phyloP scores from a whole-genome alignment of 1,140 invertebrate species.

The Diachasmimorpha longicaudata region DNA sequence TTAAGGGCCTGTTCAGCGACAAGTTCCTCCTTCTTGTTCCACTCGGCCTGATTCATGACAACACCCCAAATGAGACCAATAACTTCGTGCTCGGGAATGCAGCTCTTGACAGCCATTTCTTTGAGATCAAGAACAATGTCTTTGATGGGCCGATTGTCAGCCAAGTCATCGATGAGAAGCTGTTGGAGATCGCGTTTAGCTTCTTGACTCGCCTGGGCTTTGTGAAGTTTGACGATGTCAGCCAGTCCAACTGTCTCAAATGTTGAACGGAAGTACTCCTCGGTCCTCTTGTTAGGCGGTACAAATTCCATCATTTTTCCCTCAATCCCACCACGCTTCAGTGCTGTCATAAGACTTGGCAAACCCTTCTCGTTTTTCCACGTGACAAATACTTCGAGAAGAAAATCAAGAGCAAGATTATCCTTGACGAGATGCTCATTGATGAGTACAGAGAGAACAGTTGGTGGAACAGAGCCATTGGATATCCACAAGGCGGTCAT shows the following conservation, averaged over 20 bases:
- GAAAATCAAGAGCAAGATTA: constrained; percentile 90
- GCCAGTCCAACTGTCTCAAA: constrained; percentile 86
- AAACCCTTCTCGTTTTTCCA: constrained; percentile 92
- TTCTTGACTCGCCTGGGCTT: constrained; percentile 86
- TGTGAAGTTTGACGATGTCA: constrained; percentile 89
- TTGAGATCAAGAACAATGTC: constrained; percentile 84
- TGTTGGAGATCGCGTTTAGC: constrained; percentile 82
- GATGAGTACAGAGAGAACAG: constrained; percentile 81
- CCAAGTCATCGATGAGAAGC: constrained; percentile 79
- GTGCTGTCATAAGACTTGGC: constrained; percentile 80
- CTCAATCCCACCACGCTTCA: constrained; percentile 91
- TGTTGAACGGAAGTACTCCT: constrained; percentile 83
- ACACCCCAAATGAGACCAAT: constrained; percentile 88
- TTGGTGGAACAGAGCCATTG: constrained; percentile 86
- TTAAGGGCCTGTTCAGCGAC: constrained; percentile 93
- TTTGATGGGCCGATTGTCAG: constrained; percentile 79
- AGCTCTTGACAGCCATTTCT: constrained; percentile 82
- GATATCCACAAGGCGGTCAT: constrained; percentile 92
- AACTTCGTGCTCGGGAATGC: constrained; percentile 89
- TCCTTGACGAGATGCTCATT: constrained; percentile 96
- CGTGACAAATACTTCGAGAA: constrained; percentile 88
- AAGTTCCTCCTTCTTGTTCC: constrained; percentile 98
- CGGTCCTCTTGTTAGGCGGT: constrained; percentile 89
- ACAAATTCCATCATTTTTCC: constrained; percentile 88
- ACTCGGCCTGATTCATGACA: constrained; percentile 93